Base-by-base conservation (phyloP, 2,797 vertebrate genomes). In the Anisognathus igniventris region DNA sequence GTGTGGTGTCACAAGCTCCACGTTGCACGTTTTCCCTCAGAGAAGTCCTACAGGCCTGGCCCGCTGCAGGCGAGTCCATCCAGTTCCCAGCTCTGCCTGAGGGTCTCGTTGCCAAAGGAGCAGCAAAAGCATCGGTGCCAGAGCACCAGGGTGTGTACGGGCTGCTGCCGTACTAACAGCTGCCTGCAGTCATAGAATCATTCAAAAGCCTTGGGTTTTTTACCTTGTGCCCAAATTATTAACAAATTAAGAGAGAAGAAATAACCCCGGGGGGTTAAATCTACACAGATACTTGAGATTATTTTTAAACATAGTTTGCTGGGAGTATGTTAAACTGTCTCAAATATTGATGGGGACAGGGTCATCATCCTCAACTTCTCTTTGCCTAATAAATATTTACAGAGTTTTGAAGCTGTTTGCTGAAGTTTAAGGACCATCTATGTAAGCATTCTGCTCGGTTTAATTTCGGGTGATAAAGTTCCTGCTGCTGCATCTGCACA, bases 381-480 rank as follows among this genome's bases (percentile, higher is more conserved):
- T 48, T 84, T 81, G 56, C 61, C 51, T 45, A 50, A 18, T 40
- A 85, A 53, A 56, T 24, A 37, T 57, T 77, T 84, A 83, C 79
- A 33, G 30, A 66, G n/a, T 96, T 96, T 91, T 96, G 37, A 77
- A 90, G 76, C 40, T 74, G 53, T 60, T 86, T 83, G 72, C 44
- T 91, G 48, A 76, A 62, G 58, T 89, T 75, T 72, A 66, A 82
- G 53, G 28, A 64, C 21, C 37, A 76, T 86, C 31, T 53, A 1
- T 68, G 37, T 71, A 88, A 91, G 75, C 57, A 45, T 71, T 53
- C 40, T 57, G 12, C 37, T 67, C 2, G 3, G 30, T 84, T 96
- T 86, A 65, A 72, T 65, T 75, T 64, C 7, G 28, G 33, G 30
- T 79, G 53, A 70, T 66, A 4, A 24, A 37, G 24, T 48, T 81